Base-by-base conservation (phyloP, 2,113 vertebrate species). In the Lepidothrix coronata region DNA sequence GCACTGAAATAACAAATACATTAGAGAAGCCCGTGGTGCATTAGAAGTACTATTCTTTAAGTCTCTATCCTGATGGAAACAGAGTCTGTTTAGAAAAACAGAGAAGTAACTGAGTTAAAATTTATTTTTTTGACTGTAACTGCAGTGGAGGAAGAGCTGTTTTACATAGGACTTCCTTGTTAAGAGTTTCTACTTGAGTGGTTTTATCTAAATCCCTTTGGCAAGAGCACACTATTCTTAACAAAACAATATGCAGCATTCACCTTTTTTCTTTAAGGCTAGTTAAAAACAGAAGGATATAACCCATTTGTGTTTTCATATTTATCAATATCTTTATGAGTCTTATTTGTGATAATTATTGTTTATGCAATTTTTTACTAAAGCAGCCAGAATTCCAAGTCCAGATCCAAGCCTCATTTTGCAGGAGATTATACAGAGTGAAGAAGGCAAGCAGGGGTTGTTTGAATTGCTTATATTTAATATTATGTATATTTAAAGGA, bases 1-100 rank as follows among this genome's bases (percentile, higher is more conserved):
- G 66, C 41, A 82, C 76, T 51, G 65, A 93, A 94, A 86, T 93
- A 95, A 91, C 28, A 91, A 91, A 91, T 91, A 57, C 66, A 89
- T 94, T 95, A 85, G 58, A 92, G 88, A 81, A 89, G 80, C 54
- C 80, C 92, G 37, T 58, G 41, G 51, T 58, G 70, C 66, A 84
- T 91, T 73, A 72, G 85, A 89, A 94, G 20, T 55, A 65, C 61
- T 76, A 51, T 73, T 87, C 61, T 92, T 91, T 89, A 93, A 92
- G 65, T 78, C 44, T 68, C 31, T 94, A 20, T 84, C 57, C 19
- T 27, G 73, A 65, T 86, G 76, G 82, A 94, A 92, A 88, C 3
- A 41, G 27, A 57, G 48, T 35, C n/a, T 80, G 52, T 85, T 84
- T 85, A 74, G 88, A 91, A 84, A 83, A 81, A 80, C 37, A 65